phyloP scores from a whole-genome alignment of 2,113 vertebrate genomes.

The Anser brachyrhynchus region DNA sequence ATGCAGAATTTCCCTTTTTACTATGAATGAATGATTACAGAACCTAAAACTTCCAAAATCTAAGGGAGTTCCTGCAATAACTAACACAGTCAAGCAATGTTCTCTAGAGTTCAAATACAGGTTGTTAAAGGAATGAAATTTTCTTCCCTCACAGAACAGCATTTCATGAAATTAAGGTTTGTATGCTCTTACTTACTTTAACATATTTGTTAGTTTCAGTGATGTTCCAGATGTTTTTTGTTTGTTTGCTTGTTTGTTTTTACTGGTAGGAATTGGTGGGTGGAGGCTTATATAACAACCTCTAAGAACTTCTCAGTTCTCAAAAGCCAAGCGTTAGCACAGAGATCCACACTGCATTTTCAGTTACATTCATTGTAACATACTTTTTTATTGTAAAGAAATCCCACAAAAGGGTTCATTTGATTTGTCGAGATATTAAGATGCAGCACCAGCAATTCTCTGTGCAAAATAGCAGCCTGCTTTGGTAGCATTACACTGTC shows the following conservation, averaged over 20 bases:
- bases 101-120: background rate
- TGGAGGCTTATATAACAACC: background rate
- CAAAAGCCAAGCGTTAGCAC: background rate
- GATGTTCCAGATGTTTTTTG: background rate
- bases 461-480: background rate
- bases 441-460: background rate
- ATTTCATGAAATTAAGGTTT: background rate
- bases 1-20: background rate
- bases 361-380: background rate
- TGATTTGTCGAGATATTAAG: background rate
- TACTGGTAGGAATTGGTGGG: background rate
- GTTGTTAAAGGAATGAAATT: background rate
- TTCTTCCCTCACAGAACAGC: background rate
- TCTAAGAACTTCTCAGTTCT: background rate
- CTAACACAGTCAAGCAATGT: background rate
- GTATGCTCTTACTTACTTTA: background rate
- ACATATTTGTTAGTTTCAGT: background rate
- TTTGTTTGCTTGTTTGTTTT: background rate
- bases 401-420: background rate
- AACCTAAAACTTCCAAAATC: background rate
- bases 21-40: background rate
- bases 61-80: background rate
- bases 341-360: background rate
- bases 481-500: background rate
- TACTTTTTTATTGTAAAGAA: background rate